A percentile compares a stretch with the other conserved stretches of the same genome.
phyloP scores from a whole-genome alignment of 2,797 vertebrate species.

The Cuniculus paca region DNA sequence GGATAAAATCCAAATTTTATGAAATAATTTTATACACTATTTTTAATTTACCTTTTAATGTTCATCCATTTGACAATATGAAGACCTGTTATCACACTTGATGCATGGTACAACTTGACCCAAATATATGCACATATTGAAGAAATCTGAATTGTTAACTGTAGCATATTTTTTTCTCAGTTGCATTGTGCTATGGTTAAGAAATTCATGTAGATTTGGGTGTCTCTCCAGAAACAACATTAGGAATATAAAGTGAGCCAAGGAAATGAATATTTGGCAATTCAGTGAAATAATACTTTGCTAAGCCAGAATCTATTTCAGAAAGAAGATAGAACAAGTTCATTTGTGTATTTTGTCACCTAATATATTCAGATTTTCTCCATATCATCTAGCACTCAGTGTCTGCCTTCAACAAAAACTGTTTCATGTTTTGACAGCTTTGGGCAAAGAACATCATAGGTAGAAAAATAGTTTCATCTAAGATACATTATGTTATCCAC shows the following conservation, averaged over 20 bases:
- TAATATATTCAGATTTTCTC: slow-evolving; percentile 14
- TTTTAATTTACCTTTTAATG: not conserved
- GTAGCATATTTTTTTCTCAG: not conserved
- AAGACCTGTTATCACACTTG: not conserved
- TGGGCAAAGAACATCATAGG: not conserved
- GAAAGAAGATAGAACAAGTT: slow-evolving; percentile 34
- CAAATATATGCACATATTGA: slow-evolving; percentile 18
- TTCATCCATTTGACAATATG: not conserved
- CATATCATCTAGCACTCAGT: not conserved
- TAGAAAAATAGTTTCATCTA: not conserved
- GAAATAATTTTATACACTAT: not conserved
- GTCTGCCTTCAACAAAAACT: slow-evolving; percentile 8
- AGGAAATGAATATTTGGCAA: not conserved
- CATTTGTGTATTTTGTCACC: slow-evolving; percentile 37
- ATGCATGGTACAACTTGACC: not conserved
- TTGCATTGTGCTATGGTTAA: slow-evolving; percentile 11
- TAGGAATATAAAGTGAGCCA: slow-evolving; percentile 38
- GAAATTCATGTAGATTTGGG: slow-evolving; percentile 10
- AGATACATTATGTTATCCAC: not conserved
- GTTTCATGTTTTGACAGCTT: not conserved
- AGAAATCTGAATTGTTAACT: not conserved
- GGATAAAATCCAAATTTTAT: not conserved
- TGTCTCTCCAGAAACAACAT: slow-evolving; percentile 34
- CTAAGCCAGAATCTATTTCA: slow-evolving; percentile 41
- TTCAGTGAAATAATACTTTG: slow-evolving; percentile 45